These are phyloP conservation scores for Stenoptilia bipunctidactyla DNA, from an alignment of 2,888 invertebrate species.

Conservation along the genomic window DNA sequence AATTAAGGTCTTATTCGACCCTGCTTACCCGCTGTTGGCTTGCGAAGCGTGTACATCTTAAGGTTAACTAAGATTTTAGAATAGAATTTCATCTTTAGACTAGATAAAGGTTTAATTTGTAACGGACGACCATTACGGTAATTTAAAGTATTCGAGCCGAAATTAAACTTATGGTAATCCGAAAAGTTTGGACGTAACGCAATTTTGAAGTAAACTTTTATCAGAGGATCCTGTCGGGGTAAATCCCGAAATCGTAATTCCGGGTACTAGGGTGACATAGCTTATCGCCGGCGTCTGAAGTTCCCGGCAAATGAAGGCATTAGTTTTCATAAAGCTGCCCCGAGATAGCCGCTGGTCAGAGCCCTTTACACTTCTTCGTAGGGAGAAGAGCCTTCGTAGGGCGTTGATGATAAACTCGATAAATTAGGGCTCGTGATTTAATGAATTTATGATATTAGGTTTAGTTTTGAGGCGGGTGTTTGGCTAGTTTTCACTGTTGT, in stretches of 20 bases:
- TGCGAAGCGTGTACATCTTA: no score
- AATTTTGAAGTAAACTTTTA: conserved; percentile 49
- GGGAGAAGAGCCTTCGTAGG: conserved; percentile 34
- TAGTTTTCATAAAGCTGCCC: conserved; percentile 65
- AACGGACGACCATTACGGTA: not conserved
- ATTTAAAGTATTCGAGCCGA: not conserved
- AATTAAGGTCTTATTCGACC: conserved; percentile 46
- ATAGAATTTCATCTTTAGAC: no score
- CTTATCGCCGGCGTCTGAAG: conserved; percentile 55
- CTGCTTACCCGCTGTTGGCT: not conserved
- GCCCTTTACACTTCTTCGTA: conserved; percentile 24
- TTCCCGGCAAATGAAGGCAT: conserved; percentile 64
- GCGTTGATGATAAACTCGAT: conserved; percentile 31
- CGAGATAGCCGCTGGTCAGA: conserved; percentile 42
- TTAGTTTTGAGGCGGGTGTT: no score
- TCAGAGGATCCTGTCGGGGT: conserved; percentile 29
- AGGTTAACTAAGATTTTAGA: no score
- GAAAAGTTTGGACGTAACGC: conserved; percentile 46
- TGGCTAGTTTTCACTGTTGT: no score
- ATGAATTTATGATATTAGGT: no score
- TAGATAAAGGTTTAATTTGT: no score
- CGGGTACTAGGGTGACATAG: conserved; percentile 58
- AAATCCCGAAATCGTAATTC: conserved; percentile 56
- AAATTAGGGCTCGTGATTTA: conserved; percentile 20
- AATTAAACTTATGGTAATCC: conserved; percentile 1